Evolutionary conservation across 2,797 vertebrate genomes (phyloP), one percentile per base, ranked within the genome.

Genomic region (Sebastes goodei): DNA sequence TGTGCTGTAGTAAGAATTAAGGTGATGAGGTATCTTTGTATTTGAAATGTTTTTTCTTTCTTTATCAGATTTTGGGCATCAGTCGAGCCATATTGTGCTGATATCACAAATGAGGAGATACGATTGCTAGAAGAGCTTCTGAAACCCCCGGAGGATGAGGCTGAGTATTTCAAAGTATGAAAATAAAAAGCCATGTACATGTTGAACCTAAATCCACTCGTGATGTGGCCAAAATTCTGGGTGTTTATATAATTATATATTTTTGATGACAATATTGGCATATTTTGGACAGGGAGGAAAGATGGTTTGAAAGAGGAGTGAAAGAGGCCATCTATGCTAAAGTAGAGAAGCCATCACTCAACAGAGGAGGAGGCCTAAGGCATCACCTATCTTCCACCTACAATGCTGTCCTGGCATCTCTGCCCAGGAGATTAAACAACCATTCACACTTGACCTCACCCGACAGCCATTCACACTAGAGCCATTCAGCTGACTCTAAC

Each of bases 101-200:
- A 99, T 74, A 99, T 99, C 83, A 99, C 98, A 78, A 98, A 96
- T 1, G 99, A 99, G 91, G 99, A 99, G 87, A 97, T 98, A 12
- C 92, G 97, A 76, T 95, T 98, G n/a, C 91, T 99, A 52, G 99
- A 99, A 81, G 99, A 99, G 71, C 96, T 99, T 55, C 95, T 99
- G 74, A 99, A 99, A 82, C 96, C 98, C 0, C 97, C 98, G 0
- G 98, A 99, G 55, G 98, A 99, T 7, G 98, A 99, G 90, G 97
- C 97, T 0, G 99, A 99, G 78, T 97, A 99, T 93, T 99, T 97
- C 89, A 99, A 99, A 97, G 98, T 99, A 95, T 69, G 88, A 55
- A 49, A 49, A 12, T 9, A 7, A 74, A 72, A 62, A 52, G 1
- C 4, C 2, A 20, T 7, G 2, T 2, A 53, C 0, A 1, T 68